phyloP scores from a whole-genome alignment of 2,888 invertebrate species.

The Sepiola atlantica region DNA sequence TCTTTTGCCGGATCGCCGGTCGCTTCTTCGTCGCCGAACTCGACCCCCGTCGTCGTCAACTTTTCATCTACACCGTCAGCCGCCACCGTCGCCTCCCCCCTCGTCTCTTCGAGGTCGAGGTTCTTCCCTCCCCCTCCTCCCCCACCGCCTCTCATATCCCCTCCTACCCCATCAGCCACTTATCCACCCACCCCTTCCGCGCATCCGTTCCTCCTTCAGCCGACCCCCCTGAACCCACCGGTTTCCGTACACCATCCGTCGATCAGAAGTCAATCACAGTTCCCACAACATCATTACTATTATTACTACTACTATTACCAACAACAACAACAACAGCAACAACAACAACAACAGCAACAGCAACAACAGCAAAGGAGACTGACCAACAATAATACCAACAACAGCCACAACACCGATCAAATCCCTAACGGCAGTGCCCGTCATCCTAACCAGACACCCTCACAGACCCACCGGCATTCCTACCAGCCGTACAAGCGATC shows the following conservation, averaged over 20 bases:
- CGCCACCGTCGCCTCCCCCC: not conserved
- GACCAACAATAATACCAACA: not conserved
- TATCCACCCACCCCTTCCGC: no score
- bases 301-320: not conserved
- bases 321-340: conserved; percentile 34
- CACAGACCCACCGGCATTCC: not conserved
- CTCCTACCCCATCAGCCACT: not conserved
- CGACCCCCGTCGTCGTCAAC: not conserved
- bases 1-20: not conserved
- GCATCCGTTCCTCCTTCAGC: not conserved
- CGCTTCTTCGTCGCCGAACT: not conserved
- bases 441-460: not conserved
- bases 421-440: not conserved
- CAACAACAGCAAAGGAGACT: not conserved
- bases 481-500: not conserved
- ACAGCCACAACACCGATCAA: not conserved
- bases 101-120: not conserved
- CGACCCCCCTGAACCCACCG: not conserved
- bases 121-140: not conserved
- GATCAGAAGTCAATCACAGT: conserved; percentile 19
- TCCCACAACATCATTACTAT: not conserved
- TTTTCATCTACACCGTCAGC: not conserved
- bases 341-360: conserved; percentile 39
- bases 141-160: not conserved
- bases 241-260: not conserved